Base-by-base conservation (phyloP, 1,140 invertebrate genomes). In the Asbolus verrucosus region DNA sequence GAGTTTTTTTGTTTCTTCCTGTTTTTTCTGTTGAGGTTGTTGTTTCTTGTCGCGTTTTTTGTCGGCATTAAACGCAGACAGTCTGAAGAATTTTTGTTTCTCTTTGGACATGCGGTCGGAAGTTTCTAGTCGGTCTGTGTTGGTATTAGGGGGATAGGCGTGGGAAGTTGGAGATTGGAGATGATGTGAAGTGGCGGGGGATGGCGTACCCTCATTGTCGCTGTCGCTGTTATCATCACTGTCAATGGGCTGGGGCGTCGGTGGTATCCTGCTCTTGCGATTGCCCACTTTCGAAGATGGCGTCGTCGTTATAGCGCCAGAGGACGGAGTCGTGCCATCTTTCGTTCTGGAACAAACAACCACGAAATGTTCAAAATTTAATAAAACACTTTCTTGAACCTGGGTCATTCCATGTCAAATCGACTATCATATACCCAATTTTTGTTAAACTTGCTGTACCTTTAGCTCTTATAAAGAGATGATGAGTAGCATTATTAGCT, bases 21-120 rank as follows among this genome's bases (percentile, higher is more conserved):
- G 13, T 16, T 61, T 65, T 73, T 72, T 61, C n/a, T n/a, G n/a
- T n/a, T n/a, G n/a, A n/a, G n/a, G n/a, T n/a, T n/a, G n/a, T n/a
- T n/a, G n/a, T n/a, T n/a, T n/a, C 36, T 73, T 73, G 6, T 69
- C 70, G 69, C 69, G 73, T 72, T 79, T 79, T 70, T 87, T 85
- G 59, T 83, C 83, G 13, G 85, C 82, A 80, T 91, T 91, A 78
- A 91, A 91, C 61, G 89, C 90, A 74, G 89, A 91, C 76, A 88
- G 85, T 80, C 90, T 86, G 85, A 93, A 94, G 84, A 93, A 93
- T 81, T 92, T 93, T 83, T 92, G 91, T 83, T 93, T 93, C 82
- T 92, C 91, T 83, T 92, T 92, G 43, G 91, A 92, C 85, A 94
- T 92, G 76, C 87, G 86, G 81, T 91, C 90, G 80, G 86, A 86